These are phyloP conservation scores for Chaetorhynchus papuensis DNA, from an alignment of 2,113 vertebrate species.

Conservation along the genomic window DNA sequence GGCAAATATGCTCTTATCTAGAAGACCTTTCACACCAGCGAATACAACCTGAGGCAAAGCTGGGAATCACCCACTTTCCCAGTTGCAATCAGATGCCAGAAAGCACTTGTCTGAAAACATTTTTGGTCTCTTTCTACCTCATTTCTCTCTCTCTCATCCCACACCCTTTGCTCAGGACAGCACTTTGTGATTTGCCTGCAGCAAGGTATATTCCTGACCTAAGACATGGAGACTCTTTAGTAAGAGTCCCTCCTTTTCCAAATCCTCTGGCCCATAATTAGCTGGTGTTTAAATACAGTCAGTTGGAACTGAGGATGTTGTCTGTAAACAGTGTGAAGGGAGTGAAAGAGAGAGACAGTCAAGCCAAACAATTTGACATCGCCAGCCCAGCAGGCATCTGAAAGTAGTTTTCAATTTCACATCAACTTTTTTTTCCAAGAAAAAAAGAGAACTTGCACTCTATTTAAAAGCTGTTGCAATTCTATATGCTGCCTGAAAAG, in stretches of 20 bases:
- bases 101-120: background rate
- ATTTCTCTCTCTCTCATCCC: background rate
- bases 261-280: background rate
- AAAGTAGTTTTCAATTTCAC: slow-evolving; percentile 48
- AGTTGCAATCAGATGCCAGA: background rate
- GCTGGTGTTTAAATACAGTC: background rate
- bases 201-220: background rate
- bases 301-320: background rate
- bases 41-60: background rate
- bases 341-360: background rate
- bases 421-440: slow-evolving; percentile 12
- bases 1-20: background rate
- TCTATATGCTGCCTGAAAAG: background rate
- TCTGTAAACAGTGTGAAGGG: slow-evolving; percentile 20
- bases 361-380: background rate
- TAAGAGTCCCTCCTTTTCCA: background rate
- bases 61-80: background rate
- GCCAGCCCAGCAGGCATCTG: slow-evolving; percentile 26
- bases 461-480: background rate
- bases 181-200: background rate
- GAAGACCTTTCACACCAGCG: background rate
- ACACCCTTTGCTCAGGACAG: background rate
- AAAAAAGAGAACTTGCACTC: slow-evolving; percentile 22
- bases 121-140: background rate
- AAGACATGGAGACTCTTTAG: background rate